Conservation (phyloP, 1,140 invertebrate genomes). For the Trachymyrmex cornetzi region DNA sequence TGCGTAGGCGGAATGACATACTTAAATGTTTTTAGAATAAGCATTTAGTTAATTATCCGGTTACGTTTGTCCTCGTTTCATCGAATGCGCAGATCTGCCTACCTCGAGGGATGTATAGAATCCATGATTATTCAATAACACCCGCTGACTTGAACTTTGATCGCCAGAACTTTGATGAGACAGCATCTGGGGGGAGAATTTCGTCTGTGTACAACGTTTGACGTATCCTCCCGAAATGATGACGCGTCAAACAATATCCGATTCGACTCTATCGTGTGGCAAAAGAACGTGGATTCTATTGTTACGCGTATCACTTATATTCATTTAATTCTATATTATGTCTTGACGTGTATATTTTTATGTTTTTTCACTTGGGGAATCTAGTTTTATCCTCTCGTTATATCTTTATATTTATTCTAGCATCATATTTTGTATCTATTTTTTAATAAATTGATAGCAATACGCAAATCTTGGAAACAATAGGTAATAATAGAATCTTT, state of each 20-base stretch:
- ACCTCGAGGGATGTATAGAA: slow-evolving; percentile 36
- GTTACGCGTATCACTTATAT: not conserved
- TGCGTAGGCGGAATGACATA: slow-evolving; percentile 69
- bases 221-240: slow-evolving; percentile 33
- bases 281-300: not conserved
- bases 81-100: not conserved
- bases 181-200: slow-evolving; percentile 25
- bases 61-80: slow-evolving; percentile 54
- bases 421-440: not conserved
- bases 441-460: not conserved
- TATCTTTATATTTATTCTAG: not conserved
- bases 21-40: slow-evolving; percentile 68
- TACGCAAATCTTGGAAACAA: not conserved
- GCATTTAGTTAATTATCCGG: slow-evolving; percentile 63
- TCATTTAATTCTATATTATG: slow-evolving; percentile 20
- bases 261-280: slow-evolving; percentile 1
- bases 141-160: slow-evolving; percentile 52
- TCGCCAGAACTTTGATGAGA: slow-evolving; percentile 38
- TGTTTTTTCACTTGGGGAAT: not conserved
- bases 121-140: slow-evolving; percentile 61
- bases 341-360: not conserved
- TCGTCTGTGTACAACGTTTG: slow-evolving; percentile 3
- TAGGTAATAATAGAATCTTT: not conserved
- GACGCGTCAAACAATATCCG: slow-evolving; percentile 47
- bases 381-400: slow-evolving; percentile 5